Conservation (phyloP, 2,888 invertebrate genomes). For the Trissoscelio sp. region DNA sequence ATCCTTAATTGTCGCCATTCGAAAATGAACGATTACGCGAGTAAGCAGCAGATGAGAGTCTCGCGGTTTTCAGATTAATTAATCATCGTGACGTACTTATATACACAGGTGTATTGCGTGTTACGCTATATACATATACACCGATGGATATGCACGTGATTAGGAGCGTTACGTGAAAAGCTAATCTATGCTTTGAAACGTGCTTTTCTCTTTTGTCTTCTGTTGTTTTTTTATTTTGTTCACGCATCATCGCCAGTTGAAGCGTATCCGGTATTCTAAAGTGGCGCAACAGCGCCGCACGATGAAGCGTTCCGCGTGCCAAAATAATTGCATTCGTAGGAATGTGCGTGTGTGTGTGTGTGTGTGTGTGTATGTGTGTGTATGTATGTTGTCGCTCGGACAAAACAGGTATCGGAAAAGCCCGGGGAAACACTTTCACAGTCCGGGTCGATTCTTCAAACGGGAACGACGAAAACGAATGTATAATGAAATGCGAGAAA, state of each 20-base stretch:
- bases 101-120: slow-evolving; percentile 70
- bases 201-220: background rate
- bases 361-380: slow-evolving; percentile 1
- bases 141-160: slow-evolving; percentile 70
- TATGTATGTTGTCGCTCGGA: slow-evolving; percentile 11
- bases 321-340: slow-evolving; percentile 26
- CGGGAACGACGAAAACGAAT: slow-evolving; percentile 32
- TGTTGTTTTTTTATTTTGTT: slow-evolving; percentile 7
- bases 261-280: slow-evolving; percentile 26
- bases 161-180: slow-evolving; percentile 58
- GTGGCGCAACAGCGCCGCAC: slow-evolving; percentile 8
- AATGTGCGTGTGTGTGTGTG: slow-evolving; percentile 14
- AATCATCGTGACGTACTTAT: slow-evolving; percentile 60
- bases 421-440: slow-evolving; percentile 12
- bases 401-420: slow-evolving; percentile 29
- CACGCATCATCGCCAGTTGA: background rate
- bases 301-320: slow-evolving; percentile 34
- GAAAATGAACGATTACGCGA: slow-evolving; percentile 39
- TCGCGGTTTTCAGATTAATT: slow-evolving; percentile 17
- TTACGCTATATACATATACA: slow-evolving; percentile 70
- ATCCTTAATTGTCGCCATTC: slow-evolving; percentile 25
- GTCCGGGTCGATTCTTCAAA: slow-evolving; percentile 31
- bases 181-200: slow-evolving; percentile 52
- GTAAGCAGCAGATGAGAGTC: slow-evolving; percentile 36
- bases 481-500: slow-evolving; percentile 47